Conservation (phyloP, 2,797 vertebrate genomes). For the Cacajao melanocephalus region DNA sequence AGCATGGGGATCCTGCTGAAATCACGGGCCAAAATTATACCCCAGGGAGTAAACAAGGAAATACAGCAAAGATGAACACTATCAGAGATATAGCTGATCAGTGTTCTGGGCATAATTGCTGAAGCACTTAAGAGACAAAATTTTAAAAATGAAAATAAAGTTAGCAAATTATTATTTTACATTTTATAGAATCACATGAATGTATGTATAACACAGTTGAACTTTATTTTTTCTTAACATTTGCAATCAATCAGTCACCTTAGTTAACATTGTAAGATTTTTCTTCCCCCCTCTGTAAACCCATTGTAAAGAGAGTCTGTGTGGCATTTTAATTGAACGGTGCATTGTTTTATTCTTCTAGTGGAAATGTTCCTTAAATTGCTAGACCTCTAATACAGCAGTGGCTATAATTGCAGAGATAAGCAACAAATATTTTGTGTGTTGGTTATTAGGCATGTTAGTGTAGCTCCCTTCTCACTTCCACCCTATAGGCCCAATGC, state of each 20-base stretch:
- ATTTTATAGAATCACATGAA: not conserved
- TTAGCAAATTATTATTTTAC: not conserved
- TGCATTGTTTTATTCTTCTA: not conserved
- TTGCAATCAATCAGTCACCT: not conserved
- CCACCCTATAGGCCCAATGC: not conserved
- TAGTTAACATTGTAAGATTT: not conserved
- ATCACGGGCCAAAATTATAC: not conserved
- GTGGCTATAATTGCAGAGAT: rapidly evolving
- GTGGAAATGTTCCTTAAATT: not conserved
- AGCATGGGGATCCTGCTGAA: not conserved
- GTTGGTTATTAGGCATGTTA: not conserved
- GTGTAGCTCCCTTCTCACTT: not conserved
- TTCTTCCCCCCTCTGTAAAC: not conserved
- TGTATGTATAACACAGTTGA: not conserved
- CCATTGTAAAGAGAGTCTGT: not conserved
- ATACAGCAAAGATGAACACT: not conserved
- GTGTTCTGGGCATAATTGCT: rapidly evolving
- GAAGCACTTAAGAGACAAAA: not conserved
- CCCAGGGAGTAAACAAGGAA: not conserved
- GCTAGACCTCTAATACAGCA: not conserved
- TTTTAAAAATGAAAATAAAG: not conserved
- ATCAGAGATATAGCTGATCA: not conserved
- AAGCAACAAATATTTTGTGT: not conserved
- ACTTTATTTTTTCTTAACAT: not conserved
- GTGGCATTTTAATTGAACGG: not conserved